Evolutionary conservation across 2,797 vertebrate species (phyloP).

Genomic region (Diceros bicornis): DNA sequence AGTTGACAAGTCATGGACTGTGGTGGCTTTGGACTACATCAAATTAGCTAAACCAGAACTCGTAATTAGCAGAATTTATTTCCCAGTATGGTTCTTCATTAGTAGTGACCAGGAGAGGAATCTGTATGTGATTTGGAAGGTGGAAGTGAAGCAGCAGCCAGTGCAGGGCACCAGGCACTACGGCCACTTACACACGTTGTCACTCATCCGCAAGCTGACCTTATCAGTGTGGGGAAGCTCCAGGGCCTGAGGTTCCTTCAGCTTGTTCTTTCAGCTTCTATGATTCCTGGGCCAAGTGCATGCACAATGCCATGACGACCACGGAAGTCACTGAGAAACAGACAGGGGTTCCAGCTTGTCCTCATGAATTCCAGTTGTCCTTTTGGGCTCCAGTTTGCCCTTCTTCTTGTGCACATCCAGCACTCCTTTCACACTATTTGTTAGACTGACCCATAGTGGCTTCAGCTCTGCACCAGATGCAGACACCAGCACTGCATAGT

Average conservation of each 20-base stretch:
- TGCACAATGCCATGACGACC: neutral
- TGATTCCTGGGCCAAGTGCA: neutral
- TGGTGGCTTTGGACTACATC: neutral
- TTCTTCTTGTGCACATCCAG: neutral
- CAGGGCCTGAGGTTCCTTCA: neutral
- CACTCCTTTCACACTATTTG: neutral
- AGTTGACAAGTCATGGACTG: neutral
- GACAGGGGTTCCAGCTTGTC: neutral
- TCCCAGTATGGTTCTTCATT: neutral
- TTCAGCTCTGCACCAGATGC: neutral
- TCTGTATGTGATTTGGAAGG: neutral
- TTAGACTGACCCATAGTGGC: too few species aligned
- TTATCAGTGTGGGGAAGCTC: neutral
- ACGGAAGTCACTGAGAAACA: neutral
- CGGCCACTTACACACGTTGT: neutral
- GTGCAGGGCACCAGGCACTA: neutral
- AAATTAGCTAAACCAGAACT: neutral
- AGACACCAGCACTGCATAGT: neutral
- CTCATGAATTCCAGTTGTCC: neutral
- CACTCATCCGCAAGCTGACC: too few species aligned
- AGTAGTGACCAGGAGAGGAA: neutral
- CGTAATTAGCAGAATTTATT: neutral
- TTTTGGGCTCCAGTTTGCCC: neutral
- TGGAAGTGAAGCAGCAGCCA: too few species aligned
- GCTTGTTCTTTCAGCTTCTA: neutral